These are phyloP conservation scores for Brachyopa scutellaris DNA, from an alignment of 2,888 invertebrate genomes.

Conservation along the genomic window DNA sequence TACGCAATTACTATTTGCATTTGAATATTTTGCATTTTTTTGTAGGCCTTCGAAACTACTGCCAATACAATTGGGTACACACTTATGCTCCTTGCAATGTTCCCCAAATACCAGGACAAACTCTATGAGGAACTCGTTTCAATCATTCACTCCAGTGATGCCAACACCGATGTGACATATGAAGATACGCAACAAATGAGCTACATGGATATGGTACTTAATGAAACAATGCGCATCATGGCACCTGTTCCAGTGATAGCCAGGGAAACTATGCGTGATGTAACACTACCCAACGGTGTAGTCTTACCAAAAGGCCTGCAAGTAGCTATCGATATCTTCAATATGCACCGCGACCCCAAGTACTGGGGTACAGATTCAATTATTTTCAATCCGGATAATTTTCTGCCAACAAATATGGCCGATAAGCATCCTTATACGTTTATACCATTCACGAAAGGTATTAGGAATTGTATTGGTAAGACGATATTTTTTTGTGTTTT, in stretches of 20 bases:
- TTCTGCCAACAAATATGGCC: constrained; percentile 78
- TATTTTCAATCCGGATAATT: constrained; percentile 80
- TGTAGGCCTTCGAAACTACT: constrained; percentile 79
- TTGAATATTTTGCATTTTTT: not conserved
- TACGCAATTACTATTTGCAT: not conserved
- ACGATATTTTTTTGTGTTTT: not conserved
- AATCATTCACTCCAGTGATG: constrained; percentile 75
- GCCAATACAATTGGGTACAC: constrained; percentile 74
- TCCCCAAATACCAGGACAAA: constrained; percentile 73
- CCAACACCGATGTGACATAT: constrained; percentile 75
- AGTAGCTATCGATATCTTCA: constrained; percentile 78
- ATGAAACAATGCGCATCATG: constrained; percentile 79
- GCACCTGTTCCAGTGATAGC: constrained; percentile 79
- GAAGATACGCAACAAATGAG: constrained; percentile 77
- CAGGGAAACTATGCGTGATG: constrained; percentile 76
- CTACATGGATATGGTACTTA: constrained; percentile 79
- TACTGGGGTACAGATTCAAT: constrained; percentile 80
- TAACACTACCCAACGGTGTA: constrained; percentile 76
- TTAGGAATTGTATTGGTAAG: constrained; percentile 79
- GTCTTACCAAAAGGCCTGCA: constrained; percentile 78
- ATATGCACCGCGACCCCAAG: constrained; percentile 78
- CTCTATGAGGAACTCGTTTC: constrained; percentile 77
- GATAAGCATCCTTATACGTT: constrained; percentile 79
- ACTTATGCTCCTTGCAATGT: constrained; percentile 62
- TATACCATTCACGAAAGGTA: constrained; percentile 80